A percentile compares a stretch with the other conserved stretches of the same genome.
Evolutionary conservation across 2,113 vertebrate species (phyloP).

Genomic region (Centropus unirufus): DNA sequence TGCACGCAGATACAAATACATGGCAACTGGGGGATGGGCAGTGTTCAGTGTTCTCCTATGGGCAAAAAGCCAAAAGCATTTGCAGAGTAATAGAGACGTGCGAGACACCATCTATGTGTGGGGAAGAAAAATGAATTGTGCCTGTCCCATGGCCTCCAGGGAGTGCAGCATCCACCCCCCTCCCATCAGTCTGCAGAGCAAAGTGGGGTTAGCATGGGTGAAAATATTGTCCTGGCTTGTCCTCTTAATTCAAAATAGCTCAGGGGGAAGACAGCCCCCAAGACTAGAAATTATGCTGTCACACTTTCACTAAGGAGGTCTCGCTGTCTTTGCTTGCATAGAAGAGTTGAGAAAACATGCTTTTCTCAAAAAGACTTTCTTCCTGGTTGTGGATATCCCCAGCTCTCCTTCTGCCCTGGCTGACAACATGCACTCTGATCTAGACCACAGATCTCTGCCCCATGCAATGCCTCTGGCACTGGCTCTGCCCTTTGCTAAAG

Average conservation of each 20-base stretch:
- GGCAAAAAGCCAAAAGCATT: constrained; percentile 15
- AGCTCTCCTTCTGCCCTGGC: not conserved
- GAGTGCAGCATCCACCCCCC: not conserved
- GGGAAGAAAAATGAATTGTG: constrained; percentile 25
- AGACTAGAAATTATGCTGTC: not conserved
- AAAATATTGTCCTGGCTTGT: constrained; percentile 2
- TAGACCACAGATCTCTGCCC: not conserved
- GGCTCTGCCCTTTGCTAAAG: constrained; percentile 48
- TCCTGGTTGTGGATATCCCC: not conserved
- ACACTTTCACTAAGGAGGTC: rapidly evolving
- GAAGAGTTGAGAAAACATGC: not conserved
- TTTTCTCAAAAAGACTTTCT: not conserved
- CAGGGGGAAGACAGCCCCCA: not conserved
- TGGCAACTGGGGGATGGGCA: not conserved
- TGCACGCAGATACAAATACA: rapidly evolving
- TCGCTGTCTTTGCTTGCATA: not conserved
- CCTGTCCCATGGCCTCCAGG: not conserved
- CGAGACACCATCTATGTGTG: not conserved
- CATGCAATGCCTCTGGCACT: not conserved
- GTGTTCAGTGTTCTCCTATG: not conserved
- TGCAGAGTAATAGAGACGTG: not conserved
- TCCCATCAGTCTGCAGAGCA: rapidly evolving
- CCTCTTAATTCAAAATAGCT: not conserved
- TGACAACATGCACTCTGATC: not conserved
- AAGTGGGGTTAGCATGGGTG: not conserved